Evolutionary conservation across 2,888 invertebrate species (phyloP).

Genomic region (Cylloceria caligata): DNA sequence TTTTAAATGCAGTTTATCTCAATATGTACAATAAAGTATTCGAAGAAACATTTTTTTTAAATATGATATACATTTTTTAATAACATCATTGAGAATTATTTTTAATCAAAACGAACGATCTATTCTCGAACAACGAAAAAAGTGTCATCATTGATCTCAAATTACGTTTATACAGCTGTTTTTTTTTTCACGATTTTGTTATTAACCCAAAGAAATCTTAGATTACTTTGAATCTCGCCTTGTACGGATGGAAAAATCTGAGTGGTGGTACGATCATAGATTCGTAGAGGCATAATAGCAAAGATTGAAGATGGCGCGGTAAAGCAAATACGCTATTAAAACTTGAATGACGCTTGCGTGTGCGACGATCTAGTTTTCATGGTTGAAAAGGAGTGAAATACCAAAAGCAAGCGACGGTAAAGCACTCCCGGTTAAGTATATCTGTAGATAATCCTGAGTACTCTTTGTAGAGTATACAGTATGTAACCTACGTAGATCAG

Average conservation of each 20-base stretch:
- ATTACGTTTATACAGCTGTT: too few relatives aligned
- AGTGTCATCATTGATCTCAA: too few relatives aligned
- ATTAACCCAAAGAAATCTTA: too few relatives aligned
- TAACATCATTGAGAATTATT: too few relatives aligned
- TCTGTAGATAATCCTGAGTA: conserved; percentile 2
- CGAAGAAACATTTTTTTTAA: too few relatives aligned
- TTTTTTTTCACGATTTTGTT: too few relatives aligned
- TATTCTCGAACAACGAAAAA: too few relatives aligned
- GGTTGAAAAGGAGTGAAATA: not conserved
- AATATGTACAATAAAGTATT: too few relatives aligned
- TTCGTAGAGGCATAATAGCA: not conserved
- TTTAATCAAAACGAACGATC: too few relatives aligned
- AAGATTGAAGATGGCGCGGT: not conserved
- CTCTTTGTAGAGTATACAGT: conserved; percentile 15
- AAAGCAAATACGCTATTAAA: conserved; percentile 5
- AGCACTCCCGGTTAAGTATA: conserved; percentile 32
- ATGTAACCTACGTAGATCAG: conserved; percentile 26
- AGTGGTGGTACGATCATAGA: not conserved
- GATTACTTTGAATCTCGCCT: too few relatives aligned
- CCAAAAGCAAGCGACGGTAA: not conserved
- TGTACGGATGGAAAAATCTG: not conserved
- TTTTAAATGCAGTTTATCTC: too few relatives aligned
- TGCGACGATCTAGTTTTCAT: conserved; percentile 21
- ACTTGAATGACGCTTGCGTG: conserved; percentile 5
- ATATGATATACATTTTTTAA: too few relatives aligned